A percentile compares a stretch with the other conserved stretches of the same genome.
Evolutionary conservation across 2,113 vertebrate genomes (phyloP).

Genomic region (Clinocottus analis): DNA sequence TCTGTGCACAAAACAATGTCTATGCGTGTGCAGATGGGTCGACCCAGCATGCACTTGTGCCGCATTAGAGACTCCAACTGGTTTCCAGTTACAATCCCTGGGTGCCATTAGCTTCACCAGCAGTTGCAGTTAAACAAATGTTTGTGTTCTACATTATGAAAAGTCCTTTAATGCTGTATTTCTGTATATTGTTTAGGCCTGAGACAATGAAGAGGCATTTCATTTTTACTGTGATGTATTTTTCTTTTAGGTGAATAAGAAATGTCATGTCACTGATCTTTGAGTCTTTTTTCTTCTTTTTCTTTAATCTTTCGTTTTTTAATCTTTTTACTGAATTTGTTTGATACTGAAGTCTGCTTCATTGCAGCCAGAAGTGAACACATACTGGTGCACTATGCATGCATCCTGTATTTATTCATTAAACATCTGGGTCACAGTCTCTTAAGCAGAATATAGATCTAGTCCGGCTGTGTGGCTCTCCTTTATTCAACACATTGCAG

Average conservation of each 20-base stretch:
- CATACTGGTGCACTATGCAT: constrained; percentile 8
- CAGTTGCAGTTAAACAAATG: neutral
- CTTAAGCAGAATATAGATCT: constrained; percentile 63
- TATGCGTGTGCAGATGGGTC: constrained; percentile 5
- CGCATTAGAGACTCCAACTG: constrained; percentile 1
- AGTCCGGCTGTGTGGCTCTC: constrained; percentile 29
- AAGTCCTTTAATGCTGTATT: constrained; percentile 5
- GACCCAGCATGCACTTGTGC: constrained; percentile 25
- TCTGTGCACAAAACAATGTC: constrained; percentile 20
- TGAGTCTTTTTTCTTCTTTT: neutral
- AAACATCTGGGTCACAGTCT: constrained; percentile 48
- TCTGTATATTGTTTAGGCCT: constrained; percentile 17
- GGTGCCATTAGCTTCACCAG: constrained; percentile 8
- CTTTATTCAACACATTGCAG: constrained; percentile 37
- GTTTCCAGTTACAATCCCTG: constrained; percentile 16
- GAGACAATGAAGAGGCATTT: constrained; percentile 16
- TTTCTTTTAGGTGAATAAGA: constrained; percentile 16
- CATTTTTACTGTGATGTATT: constrained; percentile 12
- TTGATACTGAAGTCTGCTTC: constrained; percentile 29
- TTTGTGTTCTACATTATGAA: neutral
- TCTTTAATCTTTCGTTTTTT: too few relatives aligned
- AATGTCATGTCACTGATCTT: neutral
- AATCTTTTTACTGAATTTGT: constrained; percentile 34
- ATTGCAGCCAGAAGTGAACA: constrained; percentile 30
- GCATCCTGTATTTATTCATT: constrained; percentile 57